These are phyloP conservation scores for Misgurnus mizolepis DNA, from an alignment of 2,113 vertebrate species.

Conservation along the genomic window DNA sequence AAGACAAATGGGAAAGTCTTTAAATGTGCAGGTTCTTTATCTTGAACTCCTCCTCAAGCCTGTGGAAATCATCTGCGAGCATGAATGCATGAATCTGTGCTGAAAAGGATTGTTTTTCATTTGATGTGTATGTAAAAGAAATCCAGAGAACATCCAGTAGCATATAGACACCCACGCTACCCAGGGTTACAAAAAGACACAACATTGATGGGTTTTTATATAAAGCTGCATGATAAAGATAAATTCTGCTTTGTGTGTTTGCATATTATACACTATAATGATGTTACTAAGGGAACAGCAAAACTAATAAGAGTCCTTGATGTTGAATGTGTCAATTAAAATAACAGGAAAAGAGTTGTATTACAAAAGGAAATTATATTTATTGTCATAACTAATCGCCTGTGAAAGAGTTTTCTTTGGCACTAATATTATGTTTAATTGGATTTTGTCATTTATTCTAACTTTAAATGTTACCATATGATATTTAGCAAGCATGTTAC, in stretches of 20 bases:
- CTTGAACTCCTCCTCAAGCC: neutral
- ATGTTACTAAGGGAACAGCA: slow-evolving; percentile 14
- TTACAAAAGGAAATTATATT: neutral
- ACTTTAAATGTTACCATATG: neutral
- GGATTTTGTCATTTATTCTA: neutral
- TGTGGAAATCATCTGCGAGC: neutral
- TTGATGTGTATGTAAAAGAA: slow-evolving; percentile 21
- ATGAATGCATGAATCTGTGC: neutral
- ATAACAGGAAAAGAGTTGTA: neutral
- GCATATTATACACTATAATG: neutral
- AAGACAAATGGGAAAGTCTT: neutral
- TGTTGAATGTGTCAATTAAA: neutral
- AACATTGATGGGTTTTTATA: neutral
- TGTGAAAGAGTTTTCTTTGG: neutral
- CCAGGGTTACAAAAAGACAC: slow-evolving; percentile 29
- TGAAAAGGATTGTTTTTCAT: too few relatives aligned
- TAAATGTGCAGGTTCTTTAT: neutral
- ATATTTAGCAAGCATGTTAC: neutral
- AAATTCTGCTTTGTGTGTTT: neutral
- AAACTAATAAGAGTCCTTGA: neutral
- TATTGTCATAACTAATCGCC: neutral
- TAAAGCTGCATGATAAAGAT: slow-evolving; percentile 12
- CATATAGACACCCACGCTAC: neutral
- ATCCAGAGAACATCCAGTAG: slow-evolving; percentile 2
- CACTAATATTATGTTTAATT: neutral